Conservation (phyloP, 2,888 invertebrate genomes). For the Heliothis peltigera region DNA sequence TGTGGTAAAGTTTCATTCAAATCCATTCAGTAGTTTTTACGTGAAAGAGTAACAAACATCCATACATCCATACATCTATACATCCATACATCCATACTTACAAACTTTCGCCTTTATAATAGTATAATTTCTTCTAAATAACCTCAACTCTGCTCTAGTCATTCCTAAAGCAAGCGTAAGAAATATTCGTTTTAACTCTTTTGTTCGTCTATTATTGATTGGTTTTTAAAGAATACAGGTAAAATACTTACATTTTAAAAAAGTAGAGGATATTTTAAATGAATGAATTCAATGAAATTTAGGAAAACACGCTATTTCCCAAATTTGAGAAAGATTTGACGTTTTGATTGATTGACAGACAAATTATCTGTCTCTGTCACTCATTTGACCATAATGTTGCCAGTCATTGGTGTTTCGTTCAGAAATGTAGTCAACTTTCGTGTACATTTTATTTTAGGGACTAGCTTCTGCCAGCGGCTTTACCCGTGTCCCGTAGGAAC, state of each 20-base stretch:
- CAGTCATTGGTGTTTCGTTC: no score
- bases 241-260: constrained; percentile 39
- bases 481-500: no score
- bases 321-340: constrained; percentile 32
- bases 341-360: background rate
- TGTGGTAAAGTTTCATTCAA: no score
- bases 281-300: constrained; percentile 18
- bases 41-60: no score
- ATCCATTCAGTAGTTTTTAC: no score
- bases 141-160: constrained; percentile 26
- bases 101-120: no score
- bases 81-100: no score
- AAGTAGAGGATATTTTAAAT: constrained; percentile 15
- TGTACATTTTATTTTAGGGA: no score
- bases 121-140: constrained; percentile 21
- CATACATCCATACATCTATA: no score
- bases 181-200: background rate
- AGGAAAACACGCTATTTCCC: constrained; percentile 40
- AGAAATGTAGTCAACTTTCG: no score
- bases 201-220: background rate
- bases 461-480: no score
- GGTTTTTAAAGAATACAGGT: background rate
- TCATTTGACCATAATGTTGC: no score
- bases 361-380: constrained; percentile 8
- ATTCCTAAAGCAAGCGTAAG: background rate